A percentile compares a stretch with the other conserved stretches of the same genome.
Conservation (phyloP, 2,113 vertebrate species). For the Apeltes quadracus region DNA sequence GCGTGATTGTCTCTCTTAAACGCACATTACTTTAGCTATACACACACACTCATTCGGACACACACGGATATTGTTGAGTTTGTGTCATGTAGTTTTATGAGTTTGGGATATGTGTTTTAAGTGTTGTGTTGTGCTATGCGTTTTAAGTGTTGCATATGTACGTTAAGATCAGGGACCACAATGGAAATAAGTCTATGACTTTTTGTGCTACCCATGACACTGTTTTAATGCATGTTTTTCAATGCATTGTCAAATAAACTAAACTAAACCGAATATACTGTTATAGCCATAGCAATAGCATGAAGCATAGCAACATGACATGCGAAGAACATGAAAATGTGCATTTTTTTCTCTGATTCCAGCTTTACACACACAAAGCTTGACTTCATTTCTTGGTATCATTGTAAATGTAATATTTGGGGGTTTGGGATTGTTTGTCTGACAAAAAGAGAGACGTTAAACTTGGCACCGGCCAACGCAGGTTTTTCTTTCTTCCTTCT, state of each 20-base stretch:
- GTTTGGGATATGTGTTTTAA: no score
- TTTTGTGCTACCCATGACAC: no score
- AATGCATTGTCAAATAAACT: no score
- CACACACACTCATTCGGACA: conserved; percentile 7
- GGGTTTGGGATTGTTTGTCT: not conserved
- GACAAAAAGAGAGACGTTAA: not conserved
- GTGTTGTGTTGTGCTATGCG: no score
- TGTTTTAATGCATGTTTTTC: no score
- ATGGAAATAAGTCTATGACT: no score
- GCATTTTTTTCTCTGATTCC: conserved; percentile 1
- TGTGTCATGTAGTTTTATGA: no score
- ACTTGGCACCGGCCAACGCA: not conserved
- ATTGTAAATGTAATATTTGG: not conserved
- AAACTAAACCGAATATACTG: conserved; percentile 1
- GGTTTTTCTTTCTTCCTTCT: not conserved
- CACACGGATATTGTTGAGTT: no score
- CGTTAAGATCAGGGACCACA: no score
- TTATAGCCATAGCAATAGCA: not conserved
- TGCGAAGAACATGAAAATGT: conserved; percentile 16
- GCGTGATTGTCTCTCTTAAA: not conserved
- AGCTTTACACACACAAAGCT: not conserved
- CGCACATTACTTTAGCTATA: not conserved
- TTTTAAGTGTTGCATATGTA: no score
- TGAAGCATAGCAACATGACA: conserved; percentile 16
- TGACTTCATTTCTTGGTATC: not conserved